Evolutionary conservation across 35 echinoderm and acorn worm genomes (phyloP).

Genomic region (Patiria miniata): DNA sequence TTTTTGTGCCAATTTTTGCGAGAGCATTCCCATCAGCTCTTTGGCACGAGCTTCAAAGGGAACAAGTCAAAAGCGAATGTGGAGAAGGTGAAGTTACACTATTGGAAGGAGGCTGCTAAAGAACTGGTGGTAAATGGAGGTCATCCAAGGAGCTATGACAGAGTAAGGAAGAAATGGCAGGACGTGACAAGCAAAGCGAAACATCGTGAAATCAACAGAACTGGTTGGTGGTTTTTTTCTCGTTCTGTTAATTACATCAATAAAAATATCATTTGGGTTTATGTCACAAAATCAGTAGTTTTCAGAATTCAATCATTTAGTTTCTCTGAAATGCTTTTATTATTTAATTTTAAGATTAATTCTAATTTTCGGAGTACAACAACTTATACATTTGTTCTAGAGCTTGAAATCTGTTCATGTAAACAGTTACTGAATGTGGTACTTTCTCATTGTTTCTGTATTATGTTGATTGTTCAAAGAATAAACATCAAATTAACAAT

Average conservation of each 20-base stretch:
- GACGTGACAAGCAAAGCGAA: neutral
- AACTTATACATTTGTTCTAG: no score
- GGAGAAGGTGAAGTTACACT: neutral
- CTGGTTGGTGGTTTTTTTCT: neutral
- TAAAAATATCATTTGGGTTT: neutral
- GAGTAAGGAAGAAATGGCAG: neutral
- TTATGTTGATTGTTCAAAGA: no score
- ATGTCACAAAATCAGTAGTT: no score
- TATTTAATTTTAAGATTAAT: neutral
- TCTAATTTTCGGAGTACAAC: neutral
- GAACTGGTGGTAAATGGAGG: neutral
- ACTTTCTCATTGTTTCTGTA: no score
- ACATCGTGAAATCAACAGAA: neutral
- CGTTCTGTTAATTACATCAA: neutral
- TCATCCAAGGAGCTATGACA: neutral
- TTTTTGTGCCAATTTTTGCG: neutral
- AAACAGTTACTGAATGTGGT: no score
- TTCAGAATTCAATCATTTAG: no score
- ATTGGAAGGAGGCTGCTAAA: neutral
- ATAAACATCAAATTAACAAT: no score
- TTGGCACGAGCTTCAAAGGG: neutral
- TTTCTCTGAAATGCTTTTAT: no score
- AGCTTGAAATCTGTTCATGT: no score
- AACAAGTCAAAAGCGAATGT: neutral
- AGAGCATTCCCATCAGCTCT: neutral